phyloP scores from a whole-genome alignment of 2,888 invertebrate genomes.

The Pristionchus exspectatus region DNA sequence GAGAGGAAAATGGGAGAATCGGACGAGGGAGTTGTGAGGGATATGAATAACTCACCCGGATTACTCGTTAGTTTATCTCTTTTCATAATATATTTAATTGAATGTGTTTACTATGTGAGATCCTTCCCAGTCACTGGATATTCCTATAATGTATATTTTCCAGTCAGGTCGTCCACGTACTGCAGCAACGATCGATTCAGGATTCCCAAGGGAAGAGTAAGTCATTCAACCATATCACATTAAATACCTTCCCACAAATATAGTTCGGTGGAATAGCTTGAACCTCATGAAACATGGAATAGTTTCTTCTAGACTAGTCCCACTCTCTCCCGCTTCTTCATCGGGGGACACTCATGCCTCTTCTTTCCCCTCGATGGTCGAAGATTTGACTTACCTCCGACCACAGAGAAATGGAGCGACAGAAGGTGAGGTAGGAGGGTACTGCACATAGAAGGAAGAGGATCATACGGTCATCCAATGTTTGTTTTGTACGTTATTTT shows the following conservation, averaged over 20 bases:
- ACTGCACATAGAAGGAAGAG: background rate
- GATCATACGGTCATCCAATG: background rate
- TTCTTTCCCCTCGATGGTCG: slow-evolving; percentile 9
- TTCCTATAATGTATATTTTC: background rate
- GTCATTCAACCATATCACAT: background rate
- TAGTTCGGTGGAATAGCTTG: background rate
- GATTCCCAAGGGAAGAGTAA: slow-evolving; percentile 16
- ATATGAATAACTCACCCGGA: background rate
- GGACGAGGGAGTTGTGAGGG: slow-evolving; percentile 14
- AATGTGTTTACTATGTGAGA: background rate
- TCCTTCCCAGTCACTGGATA: too few species aligned
- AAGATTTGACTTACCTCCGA: background rate
- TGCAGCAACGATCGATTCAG: slow-evolving; percentile 1
- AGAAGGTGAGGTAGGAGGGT: background rate
- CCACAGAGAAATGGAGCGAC: background rate
- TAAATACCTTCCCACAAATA: too few species aligned
- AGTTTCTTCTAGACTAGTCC: background rate
- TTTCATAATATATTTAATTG: background rate
- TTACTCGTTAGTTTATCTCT: background rate
- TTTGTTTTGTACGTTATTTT: too few species aligned
- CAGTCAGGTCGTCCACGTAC: slow-evolving; percentile 11
- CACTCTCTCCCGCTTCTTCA: slow-evolving; percentile 12
- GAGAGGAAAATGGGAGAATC: slow-evolving; percentile 32
- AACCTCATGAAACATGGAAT: background rate
- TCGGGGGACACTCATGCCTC: slow-evolving; percentile 17